Percentiles rank a stretch among this genome's conserved stretches.
These are phyloP conservation scores for Yponomeuta sedellus DNA, from an alignment of 2,888 invertebrate species.

Conservation along the genomic window DNA sequence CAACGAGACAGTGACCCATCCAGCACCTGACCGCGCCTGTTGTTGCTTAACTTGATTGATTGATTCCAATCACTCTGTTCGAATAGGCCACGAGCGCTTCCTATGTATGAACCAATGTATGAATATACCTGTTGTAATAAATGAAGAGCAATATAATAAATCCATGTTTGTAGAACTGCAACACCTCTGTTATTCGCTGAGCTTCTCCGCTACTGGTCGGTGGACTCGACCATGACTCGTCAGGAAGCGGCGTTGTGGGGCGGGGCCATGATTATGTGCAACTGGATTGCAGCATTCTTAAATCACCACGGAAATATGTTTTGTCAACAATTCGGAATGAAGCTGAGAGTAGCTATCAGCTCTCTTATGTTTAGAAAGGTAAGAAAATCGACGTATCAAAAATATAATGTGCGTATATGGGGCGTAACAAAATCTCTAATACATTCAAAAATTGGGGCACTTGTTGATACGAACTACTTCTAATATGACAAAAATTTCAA, in stretches of 20 bases:
- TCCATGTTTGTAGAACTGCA: conserved; percentile 55
- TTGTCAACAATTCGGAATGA: conserved; percentile 82
- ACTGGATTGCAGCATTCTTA: conserved; percentile 71
- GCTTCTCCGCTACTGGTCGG: conserved; percentile 68
- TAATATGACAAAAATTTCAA: no score
- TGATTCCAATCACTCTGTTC: no score
- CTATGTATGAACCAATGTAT: no score
- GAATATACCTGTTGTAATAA: no score
- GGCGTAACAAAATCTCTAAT: no score
- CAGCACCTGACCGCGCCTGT: no score
- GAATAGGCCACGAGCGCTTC: no score
- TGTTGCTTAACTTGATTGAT: no score
- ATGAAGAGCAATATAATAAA: no score
- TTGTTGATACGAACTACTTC: no score
- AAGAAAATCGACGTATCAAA: conserved; percentile 20
- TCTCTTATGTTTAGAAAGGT: conserved; percentile 87
- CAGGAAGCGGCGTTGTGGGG: conserved; percentile 76
- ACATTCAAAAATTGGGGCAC: no score
- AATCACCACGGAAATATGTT: conserved; percentile 85
- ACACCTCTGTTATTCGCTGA: conserved; percentile 80
- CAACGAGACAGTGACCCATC: no score
- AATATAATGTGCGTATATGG: conserved; percentile 4
- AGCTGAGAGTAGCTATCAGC: conserved; percentile 82
- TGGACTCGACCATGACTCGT: conserved; percentile 53
- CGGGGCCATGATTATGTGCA: conserved; percentile 58